Percentiles rank a stretch among this genome's conserved stretches.
These are phyloP conservation scores for Hoplodrina ambigua DNA, from an alignment of 2,888 invertebrate genomes.

Conservation along the genomic window DNA sequence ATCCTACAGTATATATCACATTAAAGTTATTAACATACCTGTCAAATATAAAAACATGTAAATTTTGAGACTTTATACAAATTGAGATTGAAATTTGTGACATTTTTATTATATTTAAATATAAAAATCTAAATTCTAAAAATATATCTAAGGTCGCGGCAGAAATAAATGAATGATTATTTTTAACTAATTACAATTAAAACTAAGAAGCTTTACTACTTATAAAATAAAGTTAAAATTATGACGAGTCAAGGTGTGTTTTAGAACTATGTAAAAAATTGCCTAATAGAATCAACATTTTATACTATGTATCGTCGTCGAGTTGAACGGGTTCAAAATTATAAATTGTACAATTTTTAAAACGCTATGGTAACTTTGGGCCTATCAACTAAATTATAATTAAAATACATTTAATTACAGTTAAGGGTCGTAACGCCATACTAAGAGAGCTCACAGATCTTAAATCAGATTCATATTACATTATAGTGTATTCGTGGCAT, in stretches of 20 bases:
- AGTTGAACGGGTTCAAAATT: conserved; percentile 65
- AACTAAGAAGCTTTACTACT: conserved; percentile 77
- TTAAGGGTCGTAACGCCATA: conserved; percentile 59
- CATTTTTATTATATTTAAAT: conserved; percentile 57
- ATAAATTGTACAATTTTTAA: conserved; percentile 82
- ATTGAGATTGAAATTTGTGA: conserved; percentile 60
- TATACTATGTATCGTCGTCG: conserved; percentile 63
- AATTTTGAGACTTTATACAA: conserved; percentile 62
- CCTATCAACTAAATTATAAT: conserved; percentile 77
- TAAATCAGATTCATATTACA: conserved; percentile 50
- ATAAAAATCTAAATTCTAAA: conserved; percentile 61
- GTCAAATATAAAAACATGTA: conserved; percentile 51
- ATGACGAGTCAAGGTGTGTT: conserved; percentile 72
- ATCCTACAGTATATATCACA: conserved; percentile 62
- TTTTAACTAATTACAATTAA: conserved; percentile 68
- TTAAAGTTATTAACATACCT: conserved; percentile 54
- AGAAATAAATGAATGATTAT: conserved; percentile 60
- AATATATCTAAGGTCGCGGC: conserved; percentile 57
- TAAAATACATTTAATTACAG: conserved; percentile 66
- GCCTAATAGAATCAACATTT: conserved; percentile 62
- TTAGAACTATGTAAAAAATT: conserved; percentile 60
- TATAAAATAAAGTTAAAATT: conserved; percentile 73
- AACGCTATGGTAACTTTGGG: conserved; percentile 85
- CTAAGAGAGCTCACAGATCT: conserved; percentile 65
- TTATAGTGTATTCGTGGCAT: conserved; percentile 70